These are phyloP conservation scores for Drosophila tani DNA, from an alignment of 1,140 invertebrate species.

Conservation along the genomic window DNA sequence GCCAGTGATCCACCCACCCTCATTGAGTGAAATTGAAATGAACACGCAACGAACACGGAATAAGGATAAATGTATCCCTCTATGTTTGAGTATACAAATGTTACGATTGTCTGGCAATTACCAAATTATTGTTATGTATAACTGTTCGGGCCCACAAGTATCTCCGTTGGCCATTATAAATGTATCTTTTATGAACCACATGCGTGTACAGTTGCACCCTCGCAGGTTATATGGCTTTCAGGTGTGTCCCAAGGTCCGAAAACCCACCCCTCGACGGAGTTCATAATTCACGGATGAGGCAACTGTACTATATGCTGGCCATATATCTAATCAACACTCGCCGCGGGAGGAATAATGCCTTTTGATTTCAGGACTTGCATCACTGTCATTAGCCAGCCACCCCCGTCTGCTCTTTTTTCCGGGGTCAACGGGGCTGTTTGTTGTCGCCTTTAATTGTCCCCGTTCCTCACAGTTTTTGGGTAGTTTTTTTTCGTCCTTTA, in stretches of 20 bases:
- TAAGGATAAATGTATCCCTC: conserved; percentile 23
- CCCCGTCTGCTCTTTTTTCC: conserved; percentile 36
- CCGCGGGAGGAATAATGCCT: conserved; percentile 61
- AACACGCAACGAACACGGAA: conserved; percentile 55
- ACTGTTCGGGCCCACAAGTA: conserved; percentile 62
- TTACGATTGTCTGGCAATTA: conserved; percentile 82
- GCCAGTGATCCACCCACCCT: conserved; percentile 40
- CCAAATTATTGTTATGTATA: conserved; percentile 83
- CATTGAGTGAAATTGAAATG: conserved; percentile 70
- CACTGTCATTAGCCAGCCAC: conserved; percentile 75
- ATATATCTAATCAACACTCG: conserved; percentile 67
- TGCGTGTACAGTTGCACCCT: conserved; percentile 67
- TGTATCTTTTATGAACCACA: conserved; percentile 72
- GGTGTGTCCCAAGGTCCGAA: conserved; percentile 56
- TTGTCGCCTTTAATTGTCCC: conserved; percentile 80
- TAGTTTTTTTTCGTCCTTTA: conserved; percentile 54
- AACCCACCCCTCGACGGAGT: conserved; percentile 45
- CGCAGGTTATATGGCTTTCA: conserved; percentile 77
- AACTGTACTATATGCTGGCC: conserved; percentile 56
- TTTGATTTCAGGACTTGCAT: conserved; percentile 78
- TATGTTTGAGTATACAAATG: conserved; percentile 60
- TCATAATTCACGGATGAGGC: conserved; percentile 64
- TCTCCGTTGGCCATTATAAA: conserved; percentile 71
- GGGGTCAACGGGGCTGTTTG: conserved; percentile 71
- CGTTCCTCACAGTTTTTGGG: conserved; percentile 56